These are phyloP conservation scores for Pocillopora grandis DNA, from an alignment of 92 coral and sea anemone genomes.

Conservation along the genomic window DNA sequence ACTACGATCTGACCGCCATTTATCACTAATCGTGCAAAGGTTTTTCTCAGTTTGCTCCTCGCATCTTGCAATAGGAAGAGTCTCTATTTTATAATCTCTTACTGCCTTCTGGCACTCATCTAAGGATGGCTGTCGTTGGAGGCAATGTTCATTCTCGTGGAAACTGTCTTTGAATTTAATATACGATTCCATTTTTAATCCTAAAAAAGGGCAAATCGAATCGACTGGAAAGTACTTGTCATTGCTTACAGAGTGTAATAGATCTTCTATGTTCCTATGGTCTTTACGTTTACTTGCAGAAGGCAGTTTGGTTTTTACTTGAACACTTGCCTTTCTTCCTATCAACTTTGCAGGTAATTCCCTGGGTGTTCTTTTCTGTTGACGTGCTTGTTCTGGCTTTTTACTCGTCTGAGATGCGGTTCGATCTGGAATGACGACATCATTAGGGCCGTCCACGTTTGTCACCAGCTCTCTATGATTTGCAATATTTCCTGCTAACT, in stretches of 20 bases:
- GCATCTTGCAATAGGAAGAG: conserved; percentile 33
- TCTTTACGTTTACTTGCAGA: background rate
- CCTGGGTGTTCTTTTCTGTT: background rate
- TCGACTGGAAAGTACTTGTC: conserved; percentile 49
- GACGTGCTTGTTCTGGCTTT: background rate
- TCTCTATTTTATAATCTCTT: conserved; percentile 28
- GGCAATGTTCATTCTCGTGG: conserved; percentile 14
- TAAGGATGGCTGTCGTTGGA: conserved; percentile 28
- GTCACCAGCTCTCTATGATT: background rate
- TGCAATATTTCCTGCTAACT: background rate
- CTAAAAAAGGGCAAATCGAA: conserved; percentile 43
- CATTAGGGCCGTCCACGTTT: background rate
- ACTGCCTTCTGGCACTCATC: conserved; percentile 55
- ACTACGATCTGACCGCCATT: conserved; percentile 5
- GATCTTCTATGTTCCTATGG: background rate
- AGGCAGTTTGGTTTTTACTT: background rate
- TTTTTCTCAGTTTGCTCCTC: conserved; percentile 23
- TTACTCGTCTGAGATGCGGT: background rate
- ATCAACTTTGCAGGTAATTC: no score
- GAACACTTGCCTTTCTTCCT: background rate
- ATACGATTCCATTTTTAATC: conserved; percentile 47
- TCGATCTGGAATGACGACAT: background rate
- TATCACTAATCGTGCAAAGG: conserved; percentile 38
- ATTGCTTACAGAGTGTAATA: background rate
- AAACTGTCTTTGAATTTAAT: background rate